Percentiles rank a stretch among this genome's conserved stretches.
Conservation (phyloP, 1,140 invertebrate genomes). For the Bombus impatiens region DNA sequence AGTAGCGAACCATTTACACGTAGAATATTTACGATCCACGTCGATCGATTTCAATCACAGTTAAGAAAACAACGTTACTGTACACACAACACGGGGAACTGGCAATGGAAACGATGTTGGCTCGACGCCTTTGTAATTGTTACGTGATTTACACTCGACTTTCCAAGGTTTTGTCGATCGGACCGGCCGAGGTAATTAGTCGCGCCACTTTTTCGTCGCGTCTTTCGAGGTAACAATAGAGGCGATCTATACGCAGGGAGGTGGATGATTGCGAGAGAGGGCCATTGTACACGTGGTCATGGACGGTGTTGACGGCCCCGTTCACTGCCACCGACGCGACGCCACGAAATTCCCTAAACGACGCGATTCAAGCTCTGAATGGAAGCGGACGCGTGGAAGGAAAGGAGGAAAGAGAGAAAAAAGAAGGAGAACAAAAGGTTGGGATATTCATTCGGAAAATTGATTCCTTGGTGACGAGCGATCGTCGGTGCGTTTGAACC, state of each 20-base stretch:
- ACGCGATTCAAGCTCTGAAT: conserved; percentile 57
- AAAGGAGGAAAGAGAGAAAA: neutral
- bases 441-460: conserved; percentile 64
- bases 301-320: conserved; percentile 18
- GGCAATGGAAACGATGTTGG: neutral
- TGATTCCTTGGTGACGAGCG: conserved; percentile 55
- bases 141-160: conserved; percentile 7
- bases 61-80: neutral
- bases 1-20: neutral
- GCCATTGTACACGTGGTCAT: conserved; percentile 58
- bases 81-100: neutral
- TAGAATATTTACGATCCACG: neutral
- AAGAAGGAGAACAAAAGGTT: conserved; percentile 46
- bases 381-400: conserved; percentile 14
- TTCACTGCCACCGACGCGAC: conserved; percentile 41
- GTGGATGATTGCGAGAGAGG: conserved; percentile 38
- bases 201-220: conserved; percentile 57
- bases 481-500: conserved; percentile 47
- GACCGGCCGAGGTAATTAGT: conserved; percentile 58
- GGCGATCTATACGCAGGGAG: conserved; percentile 41
- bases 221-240: conserved; percentile 53
- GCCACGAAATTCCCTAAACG: conserved; percentile 60
- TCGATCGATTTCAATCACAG: neutral
- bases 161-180: conserved; percentile 58
- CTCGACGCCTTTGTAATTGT: conserved; percentile 20